Evolutionary conservation across 2,888 invertebrate genomes (phyloP).

Genomic region (Polydrusus cervinus): DNA sequence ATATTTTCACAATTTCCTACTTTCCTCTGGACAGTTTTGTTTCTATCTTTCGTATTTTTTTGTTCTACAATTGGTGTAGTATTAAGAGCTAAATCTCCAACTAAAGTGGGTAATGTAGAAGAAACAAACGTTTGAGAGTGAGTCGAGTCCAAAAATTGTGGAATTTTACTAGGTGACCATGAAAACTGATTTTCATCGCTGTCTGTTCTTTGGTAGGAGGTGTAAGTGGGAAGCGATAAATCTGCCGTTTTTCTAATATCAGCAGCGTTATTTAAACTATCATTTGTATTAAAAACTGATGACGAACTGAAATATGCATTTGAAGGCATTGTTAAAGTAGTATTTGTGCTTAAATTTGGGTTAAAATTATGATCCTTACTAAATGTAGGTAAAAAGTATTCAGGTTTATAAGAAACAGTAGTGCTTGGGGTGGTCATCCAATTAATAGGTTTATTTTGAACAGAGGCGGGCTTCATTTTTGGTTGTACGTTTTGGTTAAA

Average conservation of each 20-base stretch:
- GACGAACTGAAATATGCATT: conserved; percentile 62
- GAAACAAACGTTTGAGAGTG: conserved; percentile 70
- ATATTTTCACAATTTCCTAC: conserved; percentile 54
- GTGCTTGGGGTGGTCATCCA: conserved; percentile 78
- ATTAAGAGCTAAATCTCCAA: conserved; percentile 76
- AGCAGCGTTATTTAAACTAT: conserved; percentile 37
- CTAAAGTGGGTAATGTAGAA: conserved; percentile 76
- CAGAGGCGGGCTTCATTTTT: conserved; percentile 21
- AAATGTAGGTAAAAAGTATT: conserved; percentile 72
- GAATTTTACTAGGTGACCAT: conserved; percentile 75
- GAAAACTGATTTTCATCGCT: conserved; percentile 73
- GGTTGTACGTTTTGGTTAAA: conserved; percentile 18
- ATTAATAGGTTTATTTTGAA: conserved; percentile 73
- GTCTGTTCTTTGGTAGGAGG: conserved; percentile 62
- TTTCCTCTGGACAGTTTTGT: conserved; percentile 53
- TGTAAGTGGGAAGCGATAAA: conserved; percentile 59
- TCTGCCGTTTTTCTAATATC: conserved; percentile 54
- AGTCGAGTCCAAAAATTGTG: conserved; percentile 67
- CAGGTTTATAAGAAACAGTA: conserved; percentile 65
- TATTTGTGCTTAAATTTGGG: conserved; percentile 25
- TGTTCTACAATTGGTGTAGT: conserved; percentile 64
- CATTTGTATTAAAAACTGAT: conserved; percentile 25
- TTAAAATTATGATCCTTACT: conserved; percentile 66
- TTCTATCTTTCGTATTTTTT: conserved; percentile 63
- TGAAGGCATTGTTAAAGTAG: conserved; percentile 59